Base-by-base conservation (phyloP, 2,113 vertebrate species). In the Planiliza haematocheilus region DNA sequence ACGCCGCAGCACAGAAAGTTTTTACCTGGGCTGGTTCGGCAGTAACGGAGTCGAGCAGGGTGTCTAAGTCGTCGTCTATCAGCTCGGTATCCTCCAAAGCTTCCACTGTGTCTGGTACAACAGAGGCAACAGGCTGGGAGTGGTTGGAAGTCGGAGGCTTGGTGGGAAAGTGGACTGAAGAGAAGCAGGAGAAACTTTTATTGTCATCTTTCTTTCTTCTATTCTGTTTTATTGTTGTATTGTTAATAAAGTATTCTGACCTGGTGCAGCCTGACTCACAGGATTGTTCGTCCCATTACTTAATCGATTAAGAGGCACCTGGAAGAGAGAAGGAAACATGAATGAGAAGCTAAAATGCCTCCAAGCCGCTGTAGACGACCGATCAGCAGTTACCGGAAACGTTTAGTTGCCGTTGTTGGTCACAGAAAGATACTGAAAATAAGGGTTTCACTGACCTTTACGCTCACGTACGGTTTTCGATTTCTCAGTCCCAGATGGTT, bases 31-130 rank as follows among this genome's bases (percentile, higher is more conserved):
- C 24, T 49, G 90, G 77, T 1, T 91, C 88, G 30, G 93, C 87
- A 0, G 93, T 84, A 0, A 95, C 77, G 46, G 88, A 94, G 87
- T 98, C 97, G 52, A 99, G 92, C 34, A 98, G 93, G 2, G 90
- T 94, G 86, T 99, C 97, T 65, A 99, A 82, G 84, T 99, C 96
- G 0, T 97, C 96, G 42, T 95, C 96, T 42, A 98, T 94, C 77
- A 97, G 86, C 38, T 97, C 97, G 0, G 87, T 93, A n/a, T 97
- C 96, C 4, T 93, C 94, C 79, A 95, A 89, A 56, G 93, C 81
- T 7, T 95, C 94, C 12, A 75, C 70, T 0, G 2, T 16, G 74
- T 94, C 93, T 2, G 43, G 48, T 1, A 7, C 42, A n/a, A 37
- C 21, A 7, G 57, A 13, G 42, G 21, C 8, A 5, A 43, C 80